Evolutionary conservation across 1,140 invertebrate species (phyloP), one percentile per base, ranked within the genome.

Genomic region (Papilio xuthus): DNA sequence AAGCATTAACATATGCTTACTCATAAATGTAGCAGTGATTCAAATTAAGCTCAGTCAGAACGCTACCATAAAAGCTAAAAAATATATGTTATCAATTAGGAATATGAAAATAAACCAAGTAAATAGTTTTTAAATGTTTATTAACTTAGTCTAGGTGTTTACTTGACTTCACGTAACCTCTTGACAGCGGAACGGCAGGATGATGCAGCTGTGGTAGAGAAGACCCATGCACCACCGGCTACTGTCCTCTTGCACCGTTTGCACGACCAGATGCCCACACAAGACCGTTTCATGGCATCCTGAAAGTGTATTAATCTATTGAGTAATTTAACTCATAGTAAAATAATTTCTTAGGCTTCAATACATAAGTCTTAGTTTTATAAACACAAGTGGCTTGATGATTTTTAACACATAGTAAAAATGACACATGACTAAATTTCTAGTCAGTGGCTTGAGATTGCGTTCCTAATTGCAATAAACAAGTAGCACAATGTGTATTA

Each of bases 201-300:
- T 69, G 98, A 98, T 78, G 98, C 99, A 83, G 98, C 98, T 53
- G 97, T 99, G 77, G 99, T 99, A 28, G 98, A 98, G 94, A 99
- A 99, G 13, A 99, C 98, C 97, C 98, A 99, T 12, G 99, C 99
- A 84, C 98, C 99, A 85, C 97, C 97, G 88, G 98, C 99, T 75
- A 99, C 98, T 77, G 97, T 97, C 86, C 99, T 97, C 90, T 98
- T 98, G 93, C 99, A 99, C 28, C 98, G 95, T 93, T 98, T 97
- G 95, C 99, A 99, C 28, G 96, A 96, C 99, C 99, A 99, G 92
- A 99, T 99, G 81, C 99, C 99, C 79, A 99, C 99, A 92, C 98
- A 99, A 80, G 96, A 96, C 80, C 99, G 96, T 93, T 99, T 99
- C 99, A 99, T 99, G 70, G 98, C 96, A 94, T 99, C 98, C 98